Evolutionary conservation across 2,888 invertebrate species (phyloP).

Genomic region (Celastrina argiolus): DNA sequence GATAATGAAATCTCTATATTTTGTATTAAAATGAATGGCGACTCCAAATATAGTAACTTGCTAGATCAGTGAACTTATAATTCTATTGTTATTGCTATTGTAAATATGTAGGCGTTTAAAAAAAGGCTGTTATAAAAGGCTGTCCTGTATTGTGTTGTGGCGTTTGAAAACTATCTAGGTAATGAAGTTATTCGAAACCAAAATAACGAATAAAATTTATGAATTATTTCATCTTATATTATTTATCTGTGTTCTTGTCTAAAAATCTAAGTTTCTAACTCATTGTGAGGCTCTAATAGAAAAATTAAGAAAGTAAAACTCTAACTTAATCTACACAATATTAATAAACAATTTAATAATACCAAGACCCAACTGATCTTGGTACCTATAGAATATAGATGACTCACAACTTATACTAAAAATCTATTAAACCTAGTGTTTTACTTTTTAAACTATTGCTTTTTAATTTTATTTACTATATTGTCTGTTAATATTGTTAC

Average conservation of each 20-base stretch:
- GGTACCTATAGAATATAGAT: too few species aligned
- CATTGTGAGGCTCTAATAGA: background rate
- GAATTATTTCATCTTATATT: background rate
- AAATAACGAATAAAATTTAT: background rate
- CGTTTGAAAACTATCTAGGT: background rate
- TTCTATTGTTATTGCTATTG: slow-evolving; percentile 15
- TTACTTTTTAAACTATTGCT: background rate
- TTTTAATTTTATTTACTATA: background rate
- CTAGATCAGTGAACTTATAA: slow-evolving; percentile 15
- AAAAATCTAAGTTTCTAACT: slow-evolving; percentile 1
- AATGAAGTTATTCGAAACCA: background rate
- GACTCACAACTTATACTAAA: background rate
- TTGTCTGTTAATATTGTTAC: background rate
- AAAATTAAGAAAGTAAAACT: too few species aligned
- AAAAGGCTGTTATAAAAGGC: slow-evolving; percentile 8
- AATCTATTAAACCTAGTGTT: background rate
- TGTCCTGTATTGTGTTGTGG: background rate
- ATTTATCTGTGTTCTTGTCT: background rate
- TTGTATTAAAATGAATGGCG: background rate
- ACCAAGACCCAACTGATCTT: too few species aligned
- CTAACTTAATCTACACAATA: background rate
- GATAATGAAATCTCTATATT: background rate
- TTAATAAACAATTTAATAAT: background rate
- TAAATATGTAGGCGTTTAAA: slow-evolving; percentile 16
- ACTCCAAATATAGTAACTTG: slow-evolving; percentile 17